Evolutionary conservation across 2,888 invertebrate species (phyloP), one percentile per base, ranked within the genome.

Genomic region (Drosophila kanekoi): DNA sequence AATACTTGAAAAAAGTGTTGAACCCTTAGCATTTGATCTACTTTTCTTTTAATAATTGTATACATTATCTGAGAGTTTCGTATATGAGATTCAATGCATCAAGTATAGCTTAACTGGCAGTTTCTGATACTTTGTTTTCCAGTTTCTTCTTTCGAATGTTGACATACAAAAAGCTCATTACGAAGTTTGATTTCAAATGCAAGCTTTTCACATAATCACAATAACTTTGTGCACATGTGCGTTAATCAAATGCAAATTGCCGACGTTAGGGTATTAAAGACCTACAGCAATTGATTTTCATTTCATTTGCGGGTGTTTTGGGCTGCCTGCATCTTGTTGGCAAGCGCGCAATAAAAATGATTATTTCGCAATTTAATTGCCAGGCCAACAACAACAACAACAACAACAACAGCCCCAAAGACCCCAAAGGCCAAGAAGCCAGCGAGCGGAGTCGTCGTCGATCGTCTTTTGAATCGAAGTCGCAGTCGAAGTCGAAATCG

Each of bases 291-390:
- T 73, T 82, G 81, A 86, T 82, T 82, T 82, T 71, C 76, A 78
- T 80, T 86, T 86, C 83, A 69, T 80, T 86, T 68, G 86, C 75
- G 77, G 82, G 70, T 58, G 71, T 58, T 35, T 53, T 58, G 11
- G 11, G 47, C 44, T 38, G 51, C 64, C 44, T 38, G 51, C 64
- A 71, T 67, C 60, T 72, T 52, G 43, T 16, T 56, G 65, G 52
- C 74, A 61, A 48, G 65, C 72, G 51, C 48, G 75, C 71, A 74
- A 81, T 87, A 87, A 83, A 83, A 79, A 78, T 81, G 73, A 86
- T 84, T 80, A 86, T 86, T 83, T 86, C 68, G 78, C 87, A 81
- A 88, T 87, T 85, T 87, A 85, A 85, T 85, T 85, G 85, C 87
- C 74, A 51, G 62, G 53, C 35, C 56, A 59, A 45, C 57, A 65